A percentile compares a stretch with the other conserved stretches of the same genome.
Evolutionary conservation across 2,113 vertebrate species (phyloP).

Genomic region (Sylvietta virens): DNA sequence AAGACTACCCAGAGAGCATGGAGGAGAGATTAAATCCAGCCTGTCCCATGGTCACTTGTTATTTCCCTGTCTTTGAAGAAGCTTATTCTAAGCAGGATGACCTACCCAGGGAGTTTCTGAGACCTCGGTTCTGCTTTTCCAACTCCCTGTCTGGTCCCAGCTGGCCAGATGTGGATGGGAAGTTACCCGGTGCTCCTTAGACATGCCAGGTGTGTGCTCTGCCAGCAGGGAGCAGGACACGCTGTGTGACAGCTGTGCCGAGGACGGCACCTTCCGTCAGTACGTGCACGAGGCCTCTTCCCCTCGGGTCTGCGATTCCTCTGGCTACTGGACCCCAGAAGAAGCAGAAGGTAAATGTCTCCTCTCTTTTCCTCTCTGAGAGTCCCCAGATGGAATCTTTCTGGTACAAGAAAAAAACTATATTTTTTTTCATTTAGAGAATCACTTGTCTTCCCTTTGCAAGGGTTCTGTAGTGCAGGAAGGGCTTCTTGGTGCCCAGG

Average conservation of each 20-base stretch:
- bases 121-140: neutral
- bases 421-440: neutral
- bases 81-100: neutral
- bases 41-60: rapidly evolving
- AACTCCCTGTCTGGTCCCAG: neutral
- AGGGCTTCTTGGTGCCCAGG: neutral
- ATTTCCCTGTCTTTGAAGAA: neutral
- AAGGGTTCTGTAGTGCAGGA: neutral
- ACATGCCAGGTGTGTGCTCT: neutral
- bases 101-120: neutral
- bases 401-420: neutral
- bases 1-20: neutral
- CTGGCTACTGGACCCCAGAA: slow-evolving; percentile 96
- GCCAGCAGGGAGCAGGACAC: slow-evolving; percentile 66
- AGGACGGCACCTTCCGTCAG: slow-evolving; percentile 84
- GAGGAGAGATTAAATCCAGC: neutral
- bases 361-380: neutral
- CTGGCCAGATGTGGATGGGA: rapidly evolving
- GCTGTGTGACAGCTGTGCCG: slow-evolving; percentile 81
- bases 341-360: slow-evolving; percentile 87
- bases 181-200: rapidly evolving
- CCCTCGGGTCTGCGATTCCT: slow-evolving; percentile 87
- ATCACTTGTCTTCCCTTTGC: neutral
- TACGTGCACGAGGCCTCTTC: slow-evolving; percentile 86
- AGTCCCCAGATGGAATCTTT: neutral